phyloP scores from a whole-genome alignment of 2,888 invertebrate species.

The Lamellibrachia columna region DNA sequence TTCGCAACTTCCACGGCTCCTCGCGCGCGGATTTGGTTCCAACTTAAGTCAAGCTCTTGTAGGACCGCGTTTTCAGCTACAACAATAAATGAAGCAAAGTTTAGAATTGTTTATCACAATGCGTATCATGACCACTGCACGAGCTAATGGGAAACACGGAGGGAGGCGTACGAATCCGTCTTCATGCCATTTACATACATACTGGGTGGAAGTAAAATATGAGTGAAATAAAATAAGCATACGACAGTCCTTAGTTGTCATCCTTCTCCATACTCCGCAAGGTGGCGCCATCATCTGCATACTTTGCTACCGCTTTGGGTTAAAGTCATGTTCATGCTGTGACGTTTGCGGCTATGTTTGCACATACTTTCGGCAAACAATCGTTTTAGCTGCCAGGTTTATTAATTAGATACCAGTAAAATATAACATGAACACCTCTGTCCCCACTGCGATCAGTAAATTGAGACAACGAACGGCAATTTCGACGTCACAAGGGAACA shows the following conservation, averaged over 20 bases:
- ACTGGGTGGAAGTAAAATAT: background rate
- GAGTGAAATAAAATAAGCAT: background rate
- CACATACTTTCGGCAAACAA: too few relatives aligned
- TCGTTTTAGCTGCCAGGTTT: too few relatives aligned
- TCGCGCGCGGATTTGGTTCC: conserved; percentile 58
- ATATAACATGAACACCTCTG: too few relatives aligned
- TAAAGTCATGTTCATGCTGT: background rate
- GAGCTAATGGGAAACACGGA: background rate
- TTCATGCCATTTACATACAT: background rate
- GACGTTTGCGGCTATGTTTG: background rate
- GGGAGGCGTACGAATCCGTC: background rate
- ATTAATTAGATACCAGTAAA: too few relatives aligned
- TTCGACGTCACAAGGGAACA: background rate
- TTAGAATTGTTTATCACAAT: background rate
- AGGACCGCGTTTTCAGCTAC: conserved; percentile 56
- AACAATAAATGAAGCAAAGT: conserved; percentile 26
- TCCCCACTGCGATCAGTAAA: background rate
- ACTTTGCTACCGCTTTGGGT: background rate
- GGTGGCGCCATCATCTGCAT: conserved; percentile 1
- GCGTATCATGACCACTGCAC: background rate
- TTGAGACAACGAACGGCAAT: background rate
- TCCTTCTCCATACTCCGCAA: background rate
- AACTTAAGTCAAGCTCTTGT: conserved; percentile 58
- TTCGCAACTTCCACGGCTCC: conserved; percentile 53
- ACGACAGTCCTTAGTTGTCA: background rate